Evolutionary conservation across 2,888 invertebrate species (phyloP).

Genomic region (Junonia oenone): DNA sequence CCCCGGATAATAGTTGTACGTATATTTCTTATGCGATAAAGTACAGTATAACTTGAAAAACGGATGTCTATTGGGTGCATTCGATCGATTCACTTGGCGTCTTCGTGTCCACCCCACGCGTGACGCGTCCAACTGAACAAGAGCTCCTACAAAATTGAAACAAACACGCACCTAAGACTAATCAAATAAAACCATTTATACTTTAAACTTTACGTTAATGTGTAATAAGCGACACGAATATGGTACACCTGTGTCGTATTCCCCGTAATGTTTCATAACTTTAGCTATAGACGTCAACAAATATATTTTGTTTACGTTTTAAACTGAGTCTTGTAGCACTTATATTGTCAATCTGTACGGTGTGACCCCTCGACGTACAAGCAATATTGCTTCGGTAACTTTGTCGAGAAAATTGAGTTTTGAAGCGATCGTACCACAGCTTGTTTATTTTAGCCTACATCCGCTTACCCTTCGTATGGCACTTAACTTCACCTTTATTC

Average conservation of each 20-base stretch:
- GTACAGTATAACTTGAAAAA: not conserved
- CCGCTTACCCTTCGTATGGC: conserved; percentile 1
- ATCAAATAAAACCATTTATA: not conserved
- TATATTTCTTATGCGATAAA: not conserved
- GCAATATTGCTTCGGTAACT: conserved; percentile 38
- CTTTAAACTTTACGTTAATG: not conserved
- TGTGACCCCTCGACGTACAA: conserved; percentile 21
- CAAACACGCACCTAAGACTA: not conserved
- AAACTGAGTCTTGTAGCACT: not conserved
- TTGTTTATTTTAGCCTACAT: conserved; percentile 21
- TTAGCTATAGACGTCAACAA: not conserved
- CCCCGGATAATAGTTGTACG: not conserved
- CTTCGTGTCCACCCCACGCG: conserved; percentile 20
- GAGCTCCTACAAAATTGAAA: not conserved
- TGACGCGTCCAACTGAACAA: not conserved
- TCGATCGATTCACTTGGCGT: conserved; percentile 30
- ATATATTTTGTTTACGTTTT: not conserved
- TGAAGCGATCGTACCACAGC: conserved; percentile 30
- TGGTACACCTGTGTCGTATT: not conserved
- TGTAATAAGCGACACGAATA: not conserved
- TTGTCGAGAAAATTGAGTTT: conserved; percentile 51
- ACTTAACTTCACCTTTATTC: conserved; percentile 4
- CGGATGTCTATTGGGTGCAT: conserved; percentile 11
- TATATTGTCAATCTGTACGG: not conserved
- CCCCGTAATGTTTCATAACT: not conserved